A percentile compares a stretch with the other conserved stretches of the same genome.
phyloP scores from a whole-genome alignment of 2,888 invertebrate species.

The Callyntrura guangdongensis region DNA sequence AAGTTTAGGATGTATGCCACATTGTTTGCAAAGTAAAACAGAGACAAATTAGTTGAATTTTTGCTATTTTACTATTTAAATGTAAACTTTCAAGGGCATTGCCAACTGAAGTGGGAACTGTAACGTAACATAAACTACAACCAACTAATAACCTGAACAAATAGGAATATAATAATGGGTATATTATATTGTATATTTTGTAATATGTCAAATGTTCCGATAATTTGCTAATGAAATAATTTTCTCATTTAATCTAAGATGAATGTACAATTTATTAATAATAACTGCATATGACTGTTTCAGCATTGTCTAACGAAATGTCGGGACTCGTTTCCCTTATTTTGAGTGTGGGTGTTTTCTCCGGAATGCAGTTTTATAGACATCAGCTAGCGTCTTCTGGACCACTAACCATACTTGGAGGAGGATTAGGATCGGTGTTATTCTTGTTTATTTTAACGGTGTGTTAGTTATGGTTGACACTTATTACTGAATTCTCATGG shows the following conservation, averaged over 20 bases:
- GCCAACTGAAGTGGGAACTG: no score
- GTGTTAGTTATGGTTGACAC: no score
- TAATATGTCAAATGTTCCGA: not conserved
- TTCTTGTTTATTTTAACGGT: conserved; percentile 95
- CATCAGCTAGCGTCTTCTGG: conserved; percentile 93
- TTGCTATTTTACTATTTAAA: no score
- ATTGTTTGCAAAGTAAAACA: no score
- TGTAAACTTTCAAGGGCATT: no score
- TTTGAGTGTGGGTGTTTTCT: conserved; percentile 93
- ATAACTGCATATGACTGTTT: no score
- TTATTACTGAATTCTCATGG: no score
- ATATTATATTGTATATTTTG: not conserved
- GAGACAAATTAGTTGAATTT: no score
- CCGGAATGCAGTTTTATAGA: conserved; percentile 97
- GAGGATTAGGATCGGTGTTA: conserved; percentile 94
- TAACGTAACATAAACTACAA: not conserved
- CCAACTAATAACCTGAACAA: not conserved
- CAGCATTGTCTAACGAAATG: conserved; percentile 91
- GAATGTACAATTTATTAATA: no score
- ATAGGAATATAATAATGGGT: not conserved
- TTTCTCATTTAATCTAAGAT: no score
- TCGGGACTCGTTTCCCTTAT: conserved; percentile 93
- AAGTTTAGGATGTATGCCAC: not conserved
- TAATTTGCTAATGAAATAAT: not conserved
- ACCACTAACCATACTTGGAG: conserved; percentile 94